These are phyloP conservation scores for Bombus picipes DNA, from an alignment of 1,140 invertebrate genomes.

Conservation along the genomic window DNA sequence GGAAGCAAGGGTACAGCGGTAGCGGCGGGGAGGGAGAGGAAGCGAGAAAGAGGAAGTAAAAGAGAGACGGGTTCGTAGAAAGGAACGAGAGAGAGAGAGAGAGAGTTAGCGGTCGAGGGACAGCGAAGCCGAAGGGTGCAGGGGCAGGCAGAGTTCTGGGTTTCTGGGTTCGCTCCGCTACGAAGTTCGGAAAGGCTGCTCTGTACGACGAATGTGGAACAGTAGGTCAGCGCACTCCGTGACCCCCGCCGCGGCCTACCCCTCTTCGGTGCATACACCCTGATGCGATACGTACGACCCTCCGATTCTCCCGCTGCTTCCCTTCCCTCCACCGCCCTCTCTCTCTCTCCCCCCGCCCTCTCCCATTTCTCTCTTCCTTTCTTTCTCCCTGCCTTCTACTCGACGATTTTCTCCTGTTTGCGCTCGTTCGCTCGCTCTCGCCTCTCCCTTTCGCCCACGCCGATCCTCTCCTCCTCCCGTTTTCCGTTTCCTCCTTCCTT, in stretches of 20 bases:
- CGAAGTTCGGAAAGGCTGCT: constrained; percentile 79
- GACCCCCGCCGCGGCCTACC: constrained; percentile 78
- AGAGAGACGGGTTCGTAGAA: background rate
- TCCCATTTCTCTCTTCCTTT: background rate
- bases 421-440: background rate
- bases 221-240: constrained; percentile 82
- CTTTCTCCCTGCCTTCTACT: background rate
- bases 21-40: background rate
- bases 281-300: constrained; percentile 66
- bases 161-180: constrained; percentile 73
- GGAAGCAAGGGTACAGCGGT: background rate
- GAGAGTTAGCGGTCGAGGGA: background rate
- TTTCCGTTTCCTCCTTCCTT: constrained; percentile 41
- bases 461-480: background rate
- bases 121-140: constrained; percentile 15
- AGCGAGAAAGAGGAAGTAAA: background rate
- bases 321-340: background rate
- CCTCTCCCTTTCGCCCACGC: background rate
- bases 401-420: background rate
- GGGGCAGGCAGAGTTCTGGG: constrained; percentile 68
- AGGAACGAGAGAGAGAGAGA: constrained; percentile 1
- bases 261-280: constrained; percentile 71
- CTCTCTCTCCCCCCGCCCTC: too few species aligned
- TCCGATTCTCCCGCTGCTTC: constrained; percentile 43
- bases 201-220: constrained; percentile 79